Evolutionary conservation across 2,888 invertebrate species (phyloP), one percentile per base, ranked within the genome.

Genomic region (Parnassius smintheus): DNA sequence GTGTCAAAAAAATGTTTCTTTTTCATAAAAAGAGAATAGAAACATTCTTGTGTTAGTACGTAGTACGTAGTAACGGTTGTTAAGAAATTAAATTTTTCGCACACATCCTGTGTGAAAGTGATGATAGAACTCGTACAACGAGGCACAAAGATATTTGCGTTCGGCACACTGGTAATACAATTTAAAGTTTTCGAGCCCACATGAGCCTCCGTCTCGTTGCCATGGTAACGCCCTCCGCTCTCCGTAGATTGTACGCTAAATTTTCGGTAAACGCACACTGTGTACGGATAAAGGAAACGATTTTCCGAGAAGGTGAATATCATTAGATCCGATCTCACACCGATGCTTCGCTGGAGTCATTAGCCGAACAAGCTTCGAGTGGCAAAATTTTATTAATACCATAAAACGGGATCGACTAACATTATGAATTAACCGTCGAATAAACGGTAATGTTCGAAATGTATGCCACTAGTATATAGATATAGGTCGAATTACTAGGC

Each of bases 141-240:
- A 49, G 49, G 70, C 75, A 75, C 72, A 74, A 76, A 83, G 81
- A 83, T 81, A 85, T 86, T 83, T 84, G 78, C 80, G 80, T 83
- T 82, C 75, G 74, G 77, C 74, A 75, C 74, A 75, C 72, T 79
- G 81, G 83, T 86, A 90, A 90, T 88, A 85, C 88, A 90, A 90
- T 91, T 91, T 90, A 91, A 91, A 91, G 88, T 89, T 88, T 86
- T 82, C 78, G 78, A 83, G 81, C 85, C 85, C 90, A 90, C 87
- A 89, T 88, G 88, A 88, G 88, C 83, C 86, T 87, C 68, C 76
- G 81, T 78, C 83, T 81, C 75, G 90, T 91, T 81, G 78, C 81
- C 77, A 90, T 88, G 69, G 91, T 81, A 91, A 91, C 91, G 73
- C 91, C 91, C 91, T 83, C 75, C 65, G 66, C 62, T 59, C 68